Percentiles rank a stretch among this genome's conserved stretches.
Evolutionary conservation across 2,113 vertebrate genomes (phyloP).

Genomic region (Carlito syrichta): DNA sequence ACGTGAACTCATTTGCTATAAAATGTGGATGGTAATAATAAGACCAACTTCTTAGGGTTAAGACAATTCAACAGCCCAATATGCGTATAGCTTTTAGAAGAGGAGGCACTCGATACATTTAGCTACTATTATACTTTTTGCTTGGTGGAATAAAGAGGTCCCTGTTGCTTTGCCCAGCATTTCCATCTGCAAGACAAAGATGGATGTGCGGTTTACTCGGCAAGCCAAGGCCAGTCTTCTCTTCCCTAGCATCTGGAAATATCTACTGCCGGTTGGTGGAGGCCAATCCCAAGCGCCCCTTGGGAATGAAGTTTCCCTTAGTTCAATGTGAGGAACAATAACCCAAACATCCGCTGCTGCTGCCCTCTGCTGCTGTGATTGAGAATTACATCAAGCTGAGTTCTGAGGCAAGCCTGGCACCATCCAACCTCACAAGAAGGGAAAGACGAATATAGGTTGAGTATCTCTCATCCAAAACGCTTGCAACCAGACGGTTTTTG

Average conservation of each 20-base stretch:
- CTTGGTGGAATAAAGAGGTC: not conserved
- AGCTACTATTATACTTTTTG: not conserved
- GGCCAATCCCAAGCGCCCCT: not conserved
- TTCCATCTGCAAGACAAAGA: not conserved
- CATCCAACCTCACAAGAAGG: rapidly evolving
- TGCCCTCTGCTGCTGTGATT: slow-evolving; percentile 75
- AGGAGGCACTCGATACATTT: not conserved
- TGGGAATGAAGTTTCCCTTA: not conserved
- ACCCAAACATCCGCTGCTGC: slow-evolving; percentile 32
- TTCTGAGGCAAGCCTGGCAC: not conserved
- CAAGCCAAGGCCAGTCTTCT: not conserved
- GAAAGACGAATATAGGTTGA: not conserved
- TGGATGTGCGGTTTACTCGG: not conserved
- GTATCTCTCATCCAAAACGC: not conserved
- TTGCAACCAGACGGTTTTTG: not conserved
- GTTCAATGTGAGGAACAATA: rapidly evolving
- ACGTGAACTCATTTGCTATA: not conserved
- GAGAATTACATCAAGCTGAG: not conserved
- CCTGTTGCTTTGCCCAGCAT: not conserved
- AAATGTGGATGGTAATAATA: not conserved
- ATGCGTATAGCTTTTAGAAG: not conserved
- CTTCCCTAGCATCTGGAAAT: not conserved
- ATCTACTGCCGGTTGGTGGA: not conserved
- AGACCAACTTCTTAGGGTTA: not conserved
- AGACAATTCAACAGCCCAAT: not conserved